Conservation (phyloP, 2,113 vertebrate species). For the Marmota monax region DNA sequence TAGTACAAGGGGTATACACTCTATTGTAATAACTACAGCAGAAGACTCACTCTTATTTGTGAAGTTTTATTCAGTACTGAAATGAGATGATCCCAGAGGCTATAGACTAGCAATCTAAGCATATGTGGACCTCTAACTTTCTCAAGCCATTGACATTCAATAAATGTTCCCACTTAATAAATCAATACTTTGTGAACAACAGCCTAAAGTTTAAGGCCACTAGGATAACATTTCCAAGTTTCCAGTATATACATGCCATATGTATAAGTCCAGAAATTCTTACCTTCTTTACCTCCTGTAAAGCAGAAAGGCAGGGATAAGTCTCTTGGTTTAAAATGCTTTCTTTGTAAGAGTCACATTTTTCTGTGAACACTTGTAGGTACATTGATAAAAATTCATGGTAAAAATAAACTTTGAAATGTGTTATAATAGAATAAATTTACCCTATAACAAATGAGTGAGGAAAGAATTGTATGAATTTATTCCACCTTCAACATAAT, state of each 20-base stretch:
- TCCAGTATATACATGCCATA: background rate
- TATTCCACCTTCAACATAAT: background rate
- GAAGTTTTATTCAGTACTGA: background rate
- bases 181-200: background rate
- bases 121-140: background rate
- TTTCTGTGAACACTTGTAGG: background rate
- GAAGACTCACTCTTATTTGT: background rate
- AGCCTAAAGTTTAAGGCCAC: background rate
- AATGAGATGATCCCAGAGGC: background rate
- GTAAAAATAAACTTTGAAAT: conserved; percentile 25
- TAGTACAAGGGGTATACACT: background rate
- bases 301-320: conserved; percentile 32
- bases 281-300: conserved; percentile 15
- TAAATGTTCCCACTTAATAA: background rate
- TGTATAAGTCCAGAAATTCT: background rate
- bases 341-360: background rate
- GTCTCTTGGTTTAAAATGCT: background rate
- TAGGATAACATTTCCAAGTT: background rate
- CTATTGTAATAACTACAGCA: background rate
- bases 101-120: background rate
- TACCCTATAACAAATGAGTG: background rate
- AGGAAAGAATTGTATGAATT: background rate
- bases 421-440: background rate
- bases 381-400: background rate
- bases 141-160: background rate